Evolutionary conservation across 2,888 invertebrate genomes (phyloP), one percentile per base, ranked within the genome.

Genomic region (Diarsia brunnea): DNA sequence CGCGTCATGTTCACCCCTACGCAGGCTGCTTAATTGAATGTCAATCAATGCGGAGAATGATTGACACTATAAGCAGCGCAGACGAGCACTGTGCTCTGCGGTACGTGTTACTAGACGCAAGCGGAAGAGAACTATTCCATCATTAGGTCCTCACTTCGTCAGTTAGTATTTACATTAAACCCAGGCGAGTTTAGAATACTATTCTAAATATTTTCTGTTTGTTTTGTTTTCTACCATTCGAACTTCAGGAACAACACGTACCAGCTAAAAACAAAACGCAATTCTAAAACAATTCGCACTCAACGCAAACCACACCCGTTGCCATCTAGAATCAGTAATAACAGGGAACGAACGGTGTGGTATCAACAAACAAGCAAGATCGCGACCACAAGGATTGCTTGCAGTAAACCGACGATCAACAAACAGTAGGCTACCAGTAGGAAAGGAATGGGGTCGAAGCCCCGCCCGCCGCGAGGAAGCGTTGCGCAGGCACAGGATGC

Each of bases 361-460:
- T 68, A 31, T 73, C 61, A 84, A 83, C 73, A 84, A 77, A 69
- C 82, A 53, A 60, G 14, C 38, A n/a, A 51, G 58, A 58, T 58
- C 27, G 71, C 76, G 69, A 43, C 60, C 47, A 47, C 77, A 43
- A 53, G 61, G 68, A 70, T 63, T 47, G 81, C 64, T 49, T 31
- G 76, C 76, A 73, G 84, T 51, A 7, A 16, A 68, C 21, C 73
- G 53, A 72, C 31, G 38, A 75, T 68, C 38, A 65, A 73, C 64
- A 68, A 73, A 73, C 68, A 72, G 68, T 74, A 67, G 65, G 47
- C 21, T 19, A 65, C 55, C 67, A 55, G 47, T 45, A 76, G 65
- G 69, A 21, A 51, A 81, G 69, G 69, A 85, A 83, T 75, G 77
- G 85, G 88, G 86, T 87, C 86, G 87, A 74, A 85, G 84, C 79